These are phyloP conservation scores for Falco cherrug DNA, from an alignment of 2,797 vertebrate genomes.

Conservation along the genomic window DNA sequence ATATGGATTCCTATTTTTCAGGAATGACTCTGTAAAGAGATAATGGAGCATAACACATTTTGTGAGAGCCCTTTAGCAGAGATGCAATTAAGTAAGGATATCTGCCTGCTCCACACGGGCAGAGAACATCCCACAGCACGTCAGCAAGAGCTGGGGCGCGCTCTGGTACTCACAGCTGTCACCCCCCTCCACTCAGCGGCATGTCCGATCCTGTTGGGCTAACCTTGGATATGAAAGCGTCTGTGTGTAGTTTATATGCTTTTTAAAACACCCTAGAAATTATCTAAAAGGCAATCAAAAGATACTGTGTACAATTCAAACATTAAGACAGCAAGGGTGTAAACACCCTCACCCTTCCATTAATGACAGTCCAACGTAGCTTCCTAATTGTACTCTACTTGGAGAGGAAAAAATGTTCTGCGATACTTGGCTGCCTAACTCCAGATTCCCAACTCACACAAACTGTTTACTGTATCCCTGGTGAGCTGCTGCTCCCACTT, in stretches of 20 bases:
- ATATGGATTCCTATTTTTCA: neutral
- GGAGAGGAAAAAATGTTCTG: neutral
- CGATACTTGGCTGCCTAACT: neutral
- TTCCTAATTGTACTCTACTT: neutral
- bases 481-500: neutral
- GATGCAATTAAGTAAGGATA: neutral
- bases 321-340: neutral
- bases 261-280: neutral
- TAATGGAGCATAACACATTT: neutral
- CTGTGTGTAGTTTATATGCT: neutral
- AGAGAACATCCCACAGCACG: fast-evolving
- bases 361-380: neutral
- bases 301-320: neutral
- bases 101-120: neutral
- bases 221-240: neutral
- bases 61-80: neutral
- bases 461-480: neutral
- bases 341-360: neutral
- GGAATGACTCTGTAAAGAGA: neutral
- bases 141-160: neutral
- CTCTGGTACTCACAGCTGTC: neutral
- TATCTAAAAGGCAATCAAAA: neutral
- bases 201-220: neutral
- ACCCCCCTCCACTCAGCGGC: neutral
- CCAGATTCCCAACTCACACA: neutral